phyloP scores from a whole-genome alignment of 2,888 invertebrate genomes.

The Galeruca laticollis region DNA sequence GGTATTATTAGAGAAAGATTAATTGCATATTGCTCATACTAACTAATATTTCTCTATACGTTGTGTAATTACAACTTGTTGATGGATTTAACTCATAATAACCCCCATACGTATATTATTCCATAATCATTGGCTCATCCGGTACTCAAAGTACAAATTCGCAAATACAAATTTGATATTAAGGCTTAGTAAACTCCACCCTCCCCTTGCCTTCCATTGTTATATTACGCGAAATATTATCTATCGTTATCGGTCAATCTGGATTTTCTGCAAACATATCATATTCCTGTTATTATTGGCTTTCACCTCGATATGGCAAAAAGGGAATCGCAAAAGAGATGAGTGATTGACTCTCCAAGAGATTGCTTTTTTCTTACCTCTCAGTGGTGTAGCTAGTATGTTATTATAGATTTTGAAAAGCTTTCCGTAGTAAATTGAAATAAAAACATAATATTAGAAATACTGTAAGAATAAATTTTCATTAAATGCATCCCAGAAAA shows the following conservation, averaged over 20 bases:
- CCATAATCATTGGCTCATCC: neutral
- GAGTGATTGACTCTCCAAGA: slow-evolving; percentile 63
- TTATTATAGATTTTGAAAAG: too few relatives aligned
- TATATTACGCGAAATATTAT: slow-evolving; percentile 14
- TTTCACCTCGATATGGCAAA: slow-evolving; percentile 31
- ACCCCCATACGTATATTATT: neutral
- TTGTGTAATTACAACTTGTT: too few relatives aligned
- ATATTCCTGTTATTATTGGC: slow-evolving; percentile 23
- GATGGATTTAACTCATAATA: neutral
- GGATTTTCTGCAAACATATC: slow-evolving; percentile 35
- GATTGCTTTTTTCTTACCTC: slow-evolving; percentile 46
- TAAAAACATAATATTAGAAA: too few relatives aligned
- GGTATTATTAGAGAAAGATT: too few relatives aligned
- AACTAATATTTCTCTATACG: too few relatives aligned
- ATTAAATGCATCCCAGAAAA: too few relatives aligned
- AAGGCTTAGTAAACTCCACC: neutral
- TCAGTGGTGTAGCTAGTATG: slow-evolving; percentile 1
- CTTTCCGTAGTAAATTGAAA: too few relatives aligned
- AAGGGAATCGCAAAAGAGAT: slow-evolving; percentile 35
- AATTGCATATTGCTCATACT: too few relatives aligned
- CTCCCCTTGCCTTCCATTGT: neutral
- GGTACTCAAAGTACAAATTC: neutral
- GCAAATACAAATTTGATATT: neutral
- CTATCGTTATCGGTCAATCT: slow-evolving; percentile 24
- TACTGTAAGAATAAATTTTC: too few relatives aligned